These are phyloP conservation scores for Ooceraea biroi DNA, from an alignment of 1,140 invertebrate genomes.

Conservation along the genomic window DNA sequence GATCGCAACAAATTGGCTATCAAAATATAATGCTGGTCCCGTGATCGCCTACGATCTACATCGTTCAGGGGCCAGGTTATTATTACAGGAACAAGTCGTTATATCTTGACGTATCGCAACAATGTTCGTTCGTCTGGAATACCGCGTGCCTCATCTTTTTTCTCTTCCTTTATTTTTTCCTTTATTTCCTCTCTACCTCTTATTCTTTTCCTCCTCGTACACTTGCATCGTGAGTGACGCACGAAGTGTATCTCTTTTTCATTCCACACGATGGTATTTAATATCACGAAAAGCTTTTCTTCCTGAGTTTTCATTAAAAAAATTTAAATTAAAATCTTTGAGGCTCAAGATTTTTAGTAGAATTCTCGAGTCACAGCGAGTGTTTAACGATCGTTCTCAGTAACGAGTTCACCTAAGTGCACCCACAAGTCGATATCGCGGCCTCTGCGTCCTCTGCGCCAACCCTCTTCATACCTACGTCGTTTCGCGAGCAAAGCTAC, in stretches of 20 bases:
- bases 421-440: constrained; percentile 60
- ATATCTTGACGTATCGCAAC: constrained; percentile 56
- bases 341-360: neutral
- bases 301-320: neutral
- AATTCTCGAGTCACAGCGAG: neutral
- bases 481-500: constrained; percentile 47
- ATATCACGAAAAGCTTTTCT: neutral
- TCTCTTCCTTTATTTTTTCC: neutral
- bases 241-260: neutral
- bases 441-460: constrained; percentile 38
- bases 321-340: neutral
- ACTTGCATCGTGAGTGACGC: neutral
- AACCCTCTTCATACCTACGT: constrained; percentile 43
- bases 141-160: neutral
- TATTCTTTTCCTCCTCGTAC: neutral
- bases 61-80: constrained; percentile 62
- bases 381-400: constrained; percentile 15
- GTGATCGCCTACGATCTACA: constrained; percentile 58
- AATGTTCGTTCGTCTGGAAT: constrained; percentile 7
- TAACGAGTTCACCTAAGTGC: constrained; percentile 47
- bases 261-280: neutral
- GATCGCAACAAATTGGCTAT: constrained; percentile 67
- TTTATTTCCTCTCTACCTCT: constrained; percentile 21
- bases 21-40: constrained; percentile 50
- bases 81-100: constrained; percentile 68